Evolutionary conservation across 2,797 vertebrate species (phyloP).

Genomic region (Pitangus sulphuratus): DNA sequence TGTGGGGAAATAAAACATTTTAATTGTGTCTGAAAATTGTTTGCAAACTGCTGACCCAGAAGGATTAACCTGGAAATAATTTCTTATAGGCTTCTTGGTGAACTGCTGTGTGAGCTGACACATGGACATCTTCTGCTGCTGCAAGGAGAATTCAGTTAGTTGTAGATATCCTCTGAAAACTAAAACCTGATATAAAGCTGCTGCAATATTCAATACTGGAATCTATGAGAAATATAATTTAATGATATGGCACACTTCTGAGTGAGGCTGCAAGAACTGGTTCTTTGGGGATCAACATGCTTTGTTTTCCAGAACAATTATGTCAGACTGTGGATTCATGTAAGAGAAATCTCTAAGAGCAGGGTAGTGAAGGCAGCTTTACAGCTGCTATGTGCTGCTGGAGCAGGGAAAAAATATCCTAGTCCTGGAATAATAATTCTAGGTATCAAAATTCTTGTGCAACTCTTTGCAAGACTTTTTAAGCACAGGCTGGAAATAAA

Average conservation of each 20-base stretch:
- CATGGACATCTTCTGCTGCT: neutral
- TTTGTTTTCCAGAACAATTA: neutral
- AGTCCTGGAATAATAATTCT: neutral
- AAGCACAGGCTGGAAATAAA: neutral
- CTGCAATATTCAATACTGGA: neutral
- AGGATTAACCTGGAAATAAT: neutral
- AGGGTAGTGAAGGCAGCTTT: neutral
- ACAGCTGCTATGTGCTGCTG: neutral
- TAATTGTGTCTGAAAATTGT: neutral
- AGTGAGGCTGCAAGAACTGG: neutral
- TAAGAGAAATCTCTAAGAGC: neutral
- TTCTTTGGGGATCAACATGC: neutral
- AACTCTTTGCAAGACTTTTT: neutral
- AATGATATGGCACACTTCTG: neutral
- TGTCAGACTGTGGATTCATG: neutral
- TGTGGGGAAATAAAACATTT: conserved; percentile 1
- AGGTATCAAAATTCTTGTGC: neutral
- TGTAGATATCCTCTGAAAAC: neutral
- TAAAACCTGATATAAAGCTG: neutral
- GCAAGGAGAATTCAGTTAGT: neutral
- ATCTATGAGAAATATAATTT: neutral
- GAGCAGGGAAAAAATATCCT: neutral
- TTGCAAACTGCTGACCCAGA: conserved; percentile 7
- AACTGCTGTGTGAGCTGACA: neutral
- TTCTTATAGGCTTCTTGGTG: neutral